A percentile compares a stretch with the other conserved stretches of the same genome.
Evolutionary conservation across 2,797 vertebrate genomes (phyloP).

Genomic region (Acanthis flammea): DNA sequence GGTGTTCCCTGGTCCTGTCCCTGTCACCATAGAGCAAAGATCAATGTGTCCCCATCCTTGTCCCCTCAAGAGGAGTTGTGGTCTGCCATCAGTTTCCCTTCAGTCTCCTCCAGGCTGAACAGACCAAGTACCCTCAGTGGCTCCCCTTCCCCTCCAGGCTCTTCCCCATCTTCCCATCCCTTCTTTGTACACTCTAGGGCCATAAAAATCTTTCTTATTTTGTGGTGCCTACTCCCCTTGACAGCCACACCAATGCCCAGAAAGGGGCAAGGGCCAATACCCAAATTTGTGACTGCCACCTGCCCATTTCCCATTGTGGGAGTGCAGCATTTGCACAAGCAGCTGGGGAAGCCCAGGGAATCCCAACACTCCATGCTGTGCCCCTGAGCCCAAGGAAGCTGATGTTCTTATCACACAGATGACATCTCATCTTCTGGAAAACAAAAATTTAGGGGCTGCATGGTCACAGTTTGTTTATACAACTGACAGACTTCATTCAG

Average conservation of each 20-base stretch:
- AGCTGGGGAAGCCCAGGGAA: background rate
- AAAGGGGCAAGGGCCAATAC: background rate
- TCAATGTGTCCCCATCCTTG: too few species aligned
- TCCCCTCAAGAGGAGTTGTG: background rate
- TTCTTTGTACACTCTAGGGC: background rate
- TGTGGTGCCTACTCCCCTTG: background rate
- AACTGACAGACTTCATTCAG: background rate
- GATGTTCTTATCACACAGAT: background rate
- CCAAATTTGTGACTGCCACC: rapidly evolving
- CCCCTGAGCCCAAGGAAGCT: background rate
- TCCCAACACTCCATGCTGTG: rapidly evolving
- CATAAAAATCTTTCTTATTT: background rate
- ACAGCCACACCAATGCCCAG: background rate
- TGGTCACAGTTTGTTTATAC: rapidly evolving
- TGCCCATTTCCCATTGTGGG: rapidly evolving
- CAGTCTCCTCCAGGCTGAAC: background rate
- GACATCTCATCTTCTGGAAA: background rate
- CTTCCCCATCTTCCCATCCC: background rate
- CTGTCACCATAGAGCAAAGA: background rate
- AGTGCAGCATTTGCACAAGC: background rate
- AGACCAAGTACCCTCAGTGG: background rate
- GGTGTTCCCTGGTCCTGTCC: too few species aligned
- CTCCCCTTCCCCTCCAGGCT: background rate
- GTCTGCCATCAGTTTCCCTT: background rate
- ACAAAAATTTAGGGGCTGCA: background rate